phyloP scores from a whole-genome alignment of 2,113 vertebrate species.

The Ginglymostoma cirratum region DNA sequence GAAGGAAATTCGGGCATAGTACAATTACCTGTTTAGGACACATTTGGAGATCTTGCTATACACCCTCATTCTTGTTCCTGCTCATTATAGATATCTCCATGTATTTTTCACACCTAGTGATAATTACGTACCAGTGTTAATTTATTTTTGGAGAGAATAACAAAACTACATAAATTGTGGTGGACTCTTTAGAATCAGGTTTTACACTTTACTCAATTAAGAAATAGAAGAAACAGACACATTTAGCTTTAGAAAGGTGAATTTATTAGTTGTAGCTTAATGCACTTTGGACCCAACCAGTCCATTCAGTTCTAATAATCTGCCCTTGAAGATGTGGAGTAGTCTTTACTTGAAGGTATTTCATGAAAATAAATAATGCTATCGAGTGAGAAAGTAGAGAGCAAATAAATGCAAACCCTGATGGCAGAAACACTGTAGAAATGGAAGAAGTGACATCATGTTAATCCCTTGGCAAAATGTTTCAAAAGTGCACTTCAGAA shows the following conservation, averaged over 20 bases:
- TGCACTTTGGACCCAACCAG: background rate
- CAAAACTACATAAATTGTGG: background rate
- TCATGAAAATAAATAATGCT: background rate
- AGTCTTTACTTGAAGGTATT: background rate
- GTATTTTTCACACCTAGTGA: background rate
- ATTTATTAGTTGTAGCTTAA: background rate
- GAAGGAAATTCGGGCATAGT: background rate
- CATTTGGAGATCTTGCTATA: background rate
- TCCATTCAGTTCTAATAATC: background rate
- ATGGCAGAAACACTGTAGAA: background rate
- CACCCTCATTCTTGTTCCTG: background rate
- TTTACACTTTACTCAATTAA: background rate
- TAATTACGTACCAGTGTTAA: background rate
- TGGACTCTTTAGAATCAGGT: background rate
- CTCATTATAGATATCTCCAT: background rate
- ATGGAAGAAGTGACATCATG: background rate
- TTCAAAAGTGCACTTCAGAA: background rate
- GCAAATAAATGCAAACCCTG: background rate
- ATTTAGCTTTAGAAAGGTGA: background rate
- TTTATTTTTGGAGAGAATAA: background rate
- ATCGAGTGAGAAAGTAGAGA: background rate
- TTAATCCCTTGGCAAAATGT: conserved; percentile 13
- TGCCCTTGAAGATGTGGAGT: background rate
- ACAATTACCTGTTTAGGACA: background rate
- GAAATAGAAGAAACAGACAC: background rate